Evolutionary conservation across 2,113 vertebrate species (phyloP).

Genomic region (Coracopsis vasa): DNA sequence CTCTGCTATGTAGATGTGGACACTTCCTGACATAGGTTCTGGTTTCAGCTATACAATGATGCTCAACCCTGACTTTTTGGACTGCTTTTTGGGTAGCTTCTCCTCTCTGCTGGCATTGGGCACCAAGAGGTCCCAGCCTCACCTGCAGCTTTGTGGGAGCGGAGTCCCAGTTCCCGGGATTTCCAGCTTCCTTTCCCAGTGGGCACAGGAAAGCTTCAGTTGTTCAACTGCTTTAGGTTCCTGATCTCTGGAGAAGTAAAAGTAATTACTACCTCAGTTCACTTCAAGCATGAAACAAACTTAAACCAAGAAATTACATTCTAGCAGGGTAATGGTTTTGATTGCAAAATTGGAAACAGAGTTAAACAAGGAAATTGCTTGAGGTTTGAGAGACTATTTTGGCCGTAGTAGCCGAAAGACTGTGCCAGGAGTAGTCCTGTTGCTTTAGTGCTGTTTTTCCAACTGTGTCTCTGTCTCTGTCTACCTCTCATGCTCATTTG

Average conservation of each 20-base stretch:
- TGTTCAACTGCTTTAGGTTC: not conserved
- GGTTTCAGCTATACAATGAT: not conserved
- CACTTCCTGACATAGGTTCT: not conserved
- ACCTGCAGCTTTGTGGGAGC: not conserved
- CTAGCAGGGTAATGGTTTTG: not conserved
- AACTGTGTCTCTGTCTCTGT: not conserved
- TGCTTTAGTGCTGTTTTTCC: not conserved
- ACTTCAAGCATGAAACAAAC: not conserved
- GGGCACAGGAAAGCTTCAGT: not conserved
- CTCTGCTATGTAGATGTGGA: accelerated
- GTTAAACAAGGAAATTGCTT: not conserved
- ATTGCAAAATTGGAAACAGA: not conserved
- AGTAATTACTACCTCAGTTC: not conserved
- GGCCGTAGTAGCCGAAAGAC: not conserved
- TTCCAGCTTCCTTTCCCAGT: not conserved
- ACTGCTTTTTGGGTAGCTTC: not conserved
- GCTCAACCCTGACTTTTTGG: not conserved
- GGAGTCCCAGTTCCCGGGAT: not conserved
- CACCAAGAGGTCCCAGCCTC: not conserved
- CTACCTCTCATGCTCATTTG: not conserved
- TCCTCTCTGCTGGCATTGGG: not conserved
- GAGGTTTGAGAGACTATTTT: not conserved
- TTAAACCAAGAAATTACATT: not conserved
- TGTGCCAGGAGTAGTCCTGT: not conserved
- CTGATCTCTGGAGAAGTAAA: not conserved